phyloP scores from a whole-genome alignment of 2,888 invertebrate genomes.

The Acrocyrtus sp. region DNA sequence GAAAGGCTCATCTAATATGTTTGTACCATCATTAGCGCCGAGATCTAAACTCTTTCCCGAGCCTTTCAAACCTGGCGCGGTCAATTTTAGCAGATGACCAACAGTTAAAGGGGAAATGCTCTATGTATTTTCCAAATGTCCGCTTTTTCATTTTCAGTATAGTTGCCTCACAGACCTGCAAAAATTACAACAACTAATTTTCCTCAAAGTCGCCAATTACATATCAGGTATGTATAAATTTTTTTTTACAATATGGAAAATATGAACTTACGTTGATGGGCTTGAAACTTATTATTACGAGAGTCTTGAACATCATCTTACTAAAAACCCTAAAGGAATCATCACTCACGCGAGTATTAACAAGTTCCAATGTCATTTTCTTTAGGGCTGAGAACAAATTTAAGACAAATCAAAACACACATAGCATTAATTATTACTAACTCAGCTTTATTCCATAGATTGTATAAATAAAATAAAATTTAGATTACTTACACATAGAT shows the following conservation, averaged over 20 bases:
- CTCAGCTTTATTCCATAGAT: not conserved
- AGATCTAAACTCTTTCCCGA: slow-evolving; percentile 24
- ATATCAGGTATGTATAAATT: not conserved
- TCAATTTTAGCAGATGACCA: slow-evolving; percentile 19
- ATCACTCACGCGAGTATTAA: slow-evolving; percentile 14
- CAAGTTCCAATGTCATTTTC: slow-evolving; percentile 21
- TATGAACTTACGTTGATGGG: slow-evolving; percentile 9
- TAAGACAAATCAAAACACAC: not conserved
- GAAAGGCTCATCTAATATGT: too few relatives aligned
- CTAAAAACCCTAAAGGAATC: slow-evolving; percentile 18
- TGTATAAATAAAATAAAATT: not conserved
- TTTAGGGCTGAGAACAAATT: slow-evolving; percentile 22
- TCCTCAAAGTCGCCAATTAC: not conserved
- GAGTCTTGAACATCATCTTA: slow-evolving; percentile 10
- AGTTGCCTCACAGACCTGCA: slow-evolving; percentile 17
- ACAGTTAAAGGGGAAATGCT: slow-evolving; percentile 23
- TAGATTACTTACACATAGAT: slow-evolving; percentile 5
- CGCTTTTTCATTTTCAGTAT: slow-evolving; percentile 7
- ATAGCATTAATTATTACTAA: not conserved
- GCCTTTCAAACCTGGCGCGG: slow-evolving; percentile 4
- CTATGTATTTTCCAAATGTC: slow-evolving; percentile 17
- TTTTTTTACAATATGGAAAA: not conserved
- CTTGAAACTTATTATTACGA: slow-evolving; percentile 5
- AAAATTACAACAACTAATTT: slow-evolving; percentile 4
- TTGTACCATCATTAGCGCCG: too few relatives aligned